Base-by-base conservation (phyloP, 2,888 invertebrate species). In the Galeruca laticollis region DNA sequence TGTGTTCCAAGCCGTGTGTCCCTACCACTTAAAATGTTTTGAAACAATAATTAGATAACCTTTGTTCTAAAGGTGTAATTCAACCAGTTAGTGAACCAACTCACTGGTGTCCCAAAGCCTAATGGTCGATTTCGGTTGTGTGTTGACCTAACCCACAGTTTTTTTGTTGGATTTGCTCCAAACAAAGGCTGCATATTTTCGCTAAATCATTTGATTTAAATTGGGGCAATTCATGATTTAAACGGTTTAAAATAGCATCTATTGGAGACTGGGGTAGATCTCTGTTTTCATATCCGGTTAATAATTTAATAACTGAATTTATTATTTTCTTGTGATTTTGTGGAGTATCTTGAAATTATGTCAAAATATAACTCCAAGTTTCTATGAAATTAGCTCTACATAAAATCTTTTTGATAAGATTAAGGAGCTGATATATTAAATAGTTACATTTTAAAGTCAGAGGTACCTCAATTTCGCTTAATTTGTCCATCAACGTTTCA, bases 181-280 rank as follows among this genome's bases (percentile, higher is more conserved):
- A 77, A 77, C 90, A 91, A 75, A 87, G 87, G 72, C 88, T 87
- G 18, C 89, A 86, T 3, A 91, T 83, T 76, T 88, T 86, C 2
- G 88, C 83, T 0, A 91, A 80, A 75, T 90, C 87, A n/a, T 84
- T 78, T 9, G 87, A 83, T 2, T 87, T 83, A 76, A 88, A 88
- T 72, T 86, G 87, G 2, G 86, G 82, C 60, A 90, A 86, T 62
- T 88, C 87, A 31, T 85, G 78, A 26, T 85, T 83, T 49, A 91
- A 83, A 18, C 88, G 84, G 37, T 86, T 87, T 10, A 90, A 82
- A 18, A 90, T 80, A 61, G 86, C 84, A 60, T 87, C 86, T 0
- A 85, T 85, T 49, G 87, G 85, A n/a, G 80, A 73, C 26, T 75
- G 77, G 18, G 81, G 74, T 9, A 80, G 15, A 51, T 80, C 78